Percentiles rank a stretch among this genome's conserved stretches.
Evolutionary conservation across 2,113 vertebrate species (phyloP).

Genomic region (Elgaria multicarinata): DNA sequence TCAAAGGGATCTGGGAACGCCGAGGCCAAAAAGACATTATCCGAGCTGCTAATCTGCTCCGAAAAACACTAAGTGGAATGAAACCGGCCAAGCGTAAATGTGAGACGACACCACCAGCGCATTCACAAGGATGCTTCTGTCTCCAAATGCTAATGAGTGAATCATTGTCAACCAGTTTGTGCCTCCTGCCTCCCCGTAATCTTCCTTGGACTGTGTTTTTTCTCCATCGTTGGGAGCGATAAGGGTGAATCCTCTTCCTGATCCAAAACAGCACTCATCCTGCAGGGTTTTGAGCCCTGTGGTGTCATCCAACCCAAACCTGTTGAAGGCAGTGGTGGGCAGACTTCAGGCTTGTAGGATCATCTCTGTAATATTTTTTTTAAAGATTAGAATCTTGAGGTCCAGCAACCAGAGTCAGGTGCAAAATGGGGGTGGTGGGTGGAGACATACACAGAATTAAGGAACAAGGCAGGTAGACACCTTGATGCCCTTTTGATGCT

Average conservation of each 20-base stretch:
- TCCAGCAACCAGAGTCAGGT: no score
- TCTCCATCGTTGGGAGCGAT: neutral
- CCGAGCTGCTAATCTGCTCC: neutral
- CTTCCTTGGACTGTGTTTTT: neutral
- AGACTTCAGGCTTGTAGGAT: no score
- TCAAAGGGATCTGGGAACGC: neutral
- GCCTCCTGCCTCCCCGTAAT: neutral
- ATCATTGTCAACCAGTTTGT: neutral
- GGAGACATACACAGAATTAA: no score
- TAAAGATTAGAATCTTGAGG: no score
- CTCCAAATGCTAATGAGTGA: neutral
- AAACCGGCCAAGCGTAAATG: neutral
- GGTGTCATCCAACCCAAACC: neutral
- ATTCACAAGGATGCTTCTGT: neutral
- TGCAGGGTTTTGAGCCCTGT: neutral
- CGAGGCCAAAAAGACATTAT: neutral
- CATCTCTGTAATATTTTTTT: neutral
- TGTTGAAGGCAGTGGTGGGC: neutral
- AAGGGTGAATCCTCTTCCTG: neutral
- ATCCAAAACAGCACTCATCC: neutral
- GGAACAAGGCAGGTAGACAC: no score
- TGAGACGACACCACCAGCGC: neutral
- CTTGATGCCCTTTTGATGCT: no score
- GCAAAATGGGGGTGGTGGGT: no score
- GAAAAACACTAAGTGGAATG: slow-evolving; percentile 3